These are phyloP conservation scores for Melinaea marsaeus DNA, from an alignment of 2,888 invertebrate genomes.

Conservation along the genomic window DNA sequence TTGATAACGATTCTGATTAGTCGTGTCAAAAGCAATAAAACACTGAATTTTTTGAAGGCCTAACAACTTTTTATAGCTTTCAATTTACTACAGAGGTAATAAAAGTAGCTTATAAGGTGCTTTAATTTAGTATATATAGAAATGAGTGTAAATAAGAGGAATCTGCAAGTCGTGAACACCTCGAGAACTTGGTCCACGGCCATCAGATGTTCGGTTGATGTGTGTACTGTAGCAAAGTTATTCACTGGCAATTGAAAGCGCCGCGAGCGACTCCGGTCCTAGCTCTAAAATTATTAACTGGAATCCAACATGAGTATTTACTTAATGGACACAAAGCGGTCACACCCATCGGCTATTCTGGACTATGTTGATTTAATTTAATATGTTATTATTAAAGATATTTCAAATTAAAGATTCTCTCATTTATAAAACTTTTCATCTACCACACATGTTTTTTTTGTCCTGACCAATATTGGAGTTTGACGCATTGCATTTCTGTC, in stretches of 20 bases:
- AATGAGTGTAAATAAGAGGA: slow-evolving; percentile 64
- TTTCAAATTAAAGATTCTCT: too few relatives aligned
- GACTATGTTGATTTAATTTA: not conserved
- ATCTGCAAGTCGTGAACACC: slow-evolving; percentile 71
- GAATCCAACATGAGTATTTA: slow-evolving; percentile 73
- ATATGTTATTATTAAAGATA: too few relatives aligned
- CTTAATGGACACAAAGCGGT: slow-evolving; percentile 52
- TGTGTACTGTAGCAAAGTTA: slow-evolving; percentile 49
- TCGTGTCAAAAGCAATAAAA: too few relatives aligned
- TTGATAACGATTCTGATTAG: too few relatives aligned
- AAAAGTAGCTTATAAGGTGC: not conserved
- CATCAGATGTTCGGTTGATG: slow-evolving; percentile 54
- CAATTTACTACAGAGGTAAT: too few relatives aligned
- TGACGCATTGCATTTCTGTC: slow-evolving; percentile 56
- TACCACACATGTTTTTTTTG: slow-evolving; percentile 38
- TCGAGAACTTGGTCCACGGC: slow-evolving; percentile 72
- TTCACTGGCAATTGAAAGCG: slow-evolving; percentile 51
- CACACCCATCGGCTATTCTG: not conserved
- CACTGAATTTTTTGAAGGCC: too few relatives aligned
- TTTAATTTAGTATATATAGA: not conserved
- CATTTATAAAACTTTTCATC: too few relatives aligned
- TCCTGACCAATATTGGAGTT: slow-evolving; percentile 11
- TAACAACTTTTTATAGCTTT: too few relatives aligned
- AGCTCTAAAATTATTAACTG: slow-evolving; percentile 63
- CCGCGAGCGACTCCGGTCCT: slow-evolving; percentile 60